Conservation (phyloP, 2,113 vertebrate genomes). For the Gasterosteus aculeatus region DNA sequence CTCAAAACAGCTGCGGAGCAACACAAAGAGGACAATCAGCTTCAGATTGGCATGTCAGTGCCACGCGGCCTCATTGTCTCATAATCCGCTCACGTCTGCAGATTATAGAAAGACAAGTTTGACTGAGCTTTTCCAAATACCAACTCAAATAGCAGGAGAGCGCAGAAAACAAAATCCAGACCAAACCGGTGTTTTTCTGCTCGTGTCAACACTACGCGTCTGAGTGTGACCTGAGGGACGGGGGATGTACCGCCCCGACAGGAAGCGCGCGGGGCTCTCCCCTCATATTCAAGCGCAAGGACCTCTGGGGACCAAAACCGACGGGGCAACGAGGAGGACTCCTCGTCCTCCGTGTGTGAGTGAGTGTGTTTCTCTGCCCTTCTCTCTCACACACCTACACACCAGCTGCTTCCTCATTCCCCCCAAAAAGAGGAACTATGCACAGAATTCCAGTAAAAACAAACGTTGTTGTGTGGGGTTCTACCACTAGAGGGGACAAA, state of each 20-base stretch:
- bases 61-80: no score
- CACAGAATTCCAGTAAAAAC: neutral
- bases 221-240: neutral
- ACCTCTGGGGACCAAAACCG: neutral
- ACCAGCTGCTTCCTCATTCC: conserved; percentile 37
- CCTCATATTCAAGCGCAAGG: neutral
- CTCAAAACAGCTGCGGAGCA: neutral
- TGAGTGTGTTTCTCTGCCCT: neutral
- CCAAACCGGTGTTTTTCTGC: neutral
- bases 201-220: no score
- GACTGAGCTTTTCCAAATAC: neutral
- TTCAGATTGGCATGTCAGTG: no score
- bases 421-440: neutral
- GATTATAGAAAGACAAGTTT: neutral
- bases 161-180: neutral
- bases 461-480: fast-evolving
- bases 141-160: neutral
- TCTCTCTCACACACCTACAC: neutral
- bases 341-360: no score
- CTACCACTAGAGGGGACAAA: conserved; percentile 10
- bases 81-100: no score
- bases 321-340: neutral
- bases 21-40: no score
- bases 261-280: conserved; percentile 37
- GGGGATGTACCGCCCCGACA: conserved; percentile 2